A percentile compares a stretch with the other conserved stretches of the same genome.
Conservation (phyloP, 2,797 vertebrate genomes). For the Poecilia velifera region DNA sequence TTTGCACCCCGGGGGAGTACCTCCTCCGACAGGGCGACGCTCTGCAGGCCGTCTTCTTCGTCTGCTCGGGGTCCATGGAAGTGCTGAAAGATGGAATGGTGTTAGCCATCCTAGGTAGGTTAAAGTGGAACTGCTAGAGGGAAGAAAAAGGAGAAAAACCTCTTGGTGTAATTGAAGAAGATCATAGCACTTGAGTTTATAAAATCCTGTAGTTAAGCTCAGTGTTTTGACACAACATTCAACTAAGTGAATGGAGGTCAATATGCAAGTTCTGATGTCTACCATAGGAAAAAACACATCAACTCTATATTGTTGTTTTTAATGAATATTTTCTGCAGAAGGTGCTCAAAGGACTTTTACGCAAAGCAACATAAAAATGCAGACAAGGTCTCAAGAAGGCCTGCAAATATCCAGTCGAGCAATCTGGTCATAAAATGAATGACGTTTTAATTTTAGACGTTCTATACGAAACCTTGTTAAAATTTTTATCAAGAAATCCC, state of each 20-base stretch:
- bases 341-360: not conserved
- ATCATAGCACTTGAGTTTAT: conserved; percentile 22
- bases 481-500: not conserved
- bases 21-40: conserved; percentile 95
- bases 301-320: not conserved
- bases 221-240: conserved; percentile 30
- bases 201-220: conserved; percentile 41
- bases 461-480: not conserved
- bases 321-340: not conserved
- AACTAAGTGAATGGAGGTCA: not conserved
- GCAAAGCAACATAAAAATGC: not conserved
- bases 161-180: conserved; percentile 25
- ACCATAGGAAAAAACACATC: not conserved
- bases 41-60: conserved; percentile 96
- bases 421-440: not conserved
- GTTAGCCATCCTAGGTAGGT: conserved; percentile 94
- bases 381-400: not conserved
- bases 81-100: conserved; percentile 96
- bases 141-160: not conserved
- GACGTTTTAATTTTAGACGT: not conserved
- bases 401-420: not conserved
- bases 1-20: conserved; percentile 97
- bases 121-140: not conserved
- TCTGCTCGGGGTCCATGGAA: conserved; percentile 99
- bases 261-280: not conserved